Base-by-base conservation (phyloP, 2,797 vertebrate species). In the Eidolon dupreanum region DNA sequence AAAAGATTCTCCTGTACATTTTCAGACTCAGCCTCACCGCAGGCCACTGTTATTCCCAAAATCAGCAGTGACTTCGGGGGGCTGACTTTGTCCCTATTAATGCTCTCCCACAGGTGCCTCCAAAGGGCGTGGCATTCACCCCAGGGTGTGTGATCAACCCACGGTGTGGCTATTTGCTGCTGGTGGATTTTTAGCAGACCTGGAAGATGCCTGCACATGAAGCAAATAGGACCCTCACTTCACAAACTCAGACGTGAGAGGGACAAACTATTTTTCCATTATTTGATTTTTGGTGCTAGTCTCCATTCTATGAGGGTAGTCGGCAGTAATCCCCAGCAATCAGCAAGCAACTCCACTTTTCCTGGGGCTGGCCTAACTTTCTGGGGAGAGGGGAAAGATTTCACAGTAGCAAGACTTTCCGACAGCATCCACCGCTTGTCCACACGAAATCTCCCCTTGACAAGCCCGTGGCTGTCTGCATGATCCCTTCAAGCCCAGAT, bases 11-110 rank as follows among this genome's bases (percentile, higher is more conserved):
- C 63, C 73, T 74, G 6, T 0, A 51, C 49, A 49, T 95, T 93
- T 55, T 61, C 61, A 36, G 68, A 83, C 46, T 78, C 41, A 33
- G 16, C 13, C 19, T 92, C 91, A 59, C 74, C 53, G 77, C 11
- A 77, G 53, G 11, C 81, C 87, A 31, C 20, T 73, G 49, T 26
- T 24, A 85, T 75, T 93, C 91, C 55, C 86, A 63, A 82, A 71
- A 93, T 61, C 82, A 51, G 22, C 85, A 88, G 66, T 68, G 61
- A 73, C 82, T 96, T 81, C n/a, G 17, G 24, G 49, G 65, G n/a
- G 31, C 12, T 0, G 0, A 16, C 31, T 7, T 55, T 57, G n/a
- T 73, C 51, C 66, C 86, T 94, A 28, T 28, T 53, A 12, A 28
- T 22, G 9, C 7, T 70, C 6, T 78, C 88, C 83, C 63, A 51